Conservation (phyloP, 2,797 vertebrate species). For the Chloroceryle amazona region DNA sequence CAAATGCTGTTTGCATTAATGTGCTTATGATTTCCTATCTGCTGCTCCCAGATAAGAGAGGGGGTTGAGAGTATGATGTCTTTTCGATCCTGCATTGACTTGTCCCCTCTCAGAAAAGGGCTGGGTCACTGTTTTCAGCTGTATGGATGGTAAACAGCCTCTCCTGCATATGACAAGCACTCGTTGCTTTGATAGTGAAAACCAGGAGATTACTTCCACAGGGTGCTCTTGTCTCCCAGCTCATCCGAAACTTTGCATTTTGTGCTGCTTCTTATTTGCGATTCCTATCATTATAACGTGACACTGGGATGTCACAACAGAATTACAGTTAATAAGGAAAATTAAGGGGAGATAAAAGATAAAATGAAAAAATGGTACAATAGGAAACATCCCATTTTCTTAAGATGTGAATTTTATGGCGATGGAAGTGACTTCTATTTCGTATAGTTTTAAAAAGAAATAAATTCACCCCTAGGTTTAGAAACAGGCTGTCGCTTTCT, state of each 20-base stretch:
- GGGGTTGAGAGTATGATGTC: neutral
- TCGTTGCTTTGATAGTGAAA: neutral
- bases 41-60: neutral
- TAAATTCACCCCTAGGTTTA: slow-evolving; percentile 32
- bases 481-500: slow-evolving; percentile 35
- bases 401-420: neutral
- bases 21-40: neutral
- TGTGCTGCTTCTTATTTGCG: neutral
- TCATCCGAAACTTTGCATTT: neutral
- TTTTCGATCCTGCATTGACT: neutral
- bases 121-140: neutral
- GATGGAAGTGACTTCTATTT: neutral
- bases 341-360: slow-evolving; percentile 43
- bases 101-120: neutral
- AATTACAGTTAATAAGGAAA: slow-evolving; percentile 67
- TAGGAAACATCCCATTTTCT: neutral
- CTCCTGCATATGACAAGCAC: neutral
- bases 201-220: neutral
- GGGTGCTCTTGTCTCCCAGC: neutral
- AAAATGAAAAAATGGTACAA: slow-evolving; percentile 19
- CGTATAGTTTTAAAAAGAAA: slow-evolving; percentile 25
- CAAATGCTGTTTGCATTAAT: slow-evolving; percentile 16
- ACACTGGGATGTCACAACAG: slow-evolving; percentile 52
- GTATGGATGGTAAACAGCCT: neutral
- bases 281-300: slow-evolving; percentile 6